Conservation (phyloP, 2,888 invertebrate species). For the Bedellia somnulentella region DNA sequence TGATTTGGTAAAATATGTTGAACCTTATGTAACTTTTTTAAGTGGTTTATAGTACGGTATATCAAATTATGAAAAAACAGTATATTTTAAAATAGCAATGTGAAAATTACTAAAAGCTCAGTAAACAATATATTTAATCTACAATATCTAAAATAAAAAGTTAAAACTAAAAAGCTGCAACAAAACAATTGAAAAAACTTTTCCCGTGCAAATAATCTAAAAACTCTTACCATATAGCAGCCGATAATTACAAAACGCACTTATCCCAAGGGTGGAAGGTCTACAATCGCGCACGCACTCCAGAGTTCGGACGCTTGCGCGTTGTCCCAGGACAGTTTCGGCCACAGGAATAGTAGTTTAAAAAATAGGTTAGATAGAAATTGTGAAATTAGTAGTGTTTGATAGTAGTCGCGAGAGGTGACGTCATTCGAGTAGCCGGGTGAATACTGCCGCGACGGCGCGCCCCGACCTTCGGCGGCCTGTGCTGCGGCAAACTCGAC, state of each 20-base stretch:
- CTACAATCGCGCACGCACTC: constrained; percentile 27
- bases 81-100: too few relatives aligned
- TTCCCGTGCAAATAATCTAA: not conserved
- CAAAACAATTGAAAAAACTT: not conserved
- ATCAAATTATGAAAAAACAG: too few relatives aligned
- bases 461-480: constrained; percentile 38
- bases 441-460: constrained; percentile 57
- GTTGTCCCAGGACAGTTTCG: constrained; percentile 1
- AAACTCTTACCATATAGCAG: constrained; percentile 14
- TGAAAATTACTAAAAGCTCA: too few relatives aligned
- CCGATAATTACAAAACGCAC: constrained; percentile 38
- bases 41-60: too few relatives aligned
- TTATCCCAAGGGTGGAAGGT: constrained; percentile 38
- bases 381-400: too few relatives aligned
- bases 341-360: constrained; percentile 17
- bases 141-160: too few relatives aligned
- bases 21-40: too few relatives aligned
- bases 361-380: too few relatives aligned
- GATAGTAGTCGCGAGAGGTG: too few relatives aligned
- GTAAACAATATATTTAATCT: too few relatives aligned
- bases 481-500: constrained; percentile 53
- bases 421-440: constrained; percentile 47
- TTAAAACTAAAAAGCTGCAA: too few relatives aligned
- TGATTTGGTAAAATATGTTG: too few relatives aligned
- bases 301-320: constrained; percentile 22